Evolutionary conservation across 2,888 invertebrate species (phyloP).

Genomic region (Napeogenes inachia): DNA sequence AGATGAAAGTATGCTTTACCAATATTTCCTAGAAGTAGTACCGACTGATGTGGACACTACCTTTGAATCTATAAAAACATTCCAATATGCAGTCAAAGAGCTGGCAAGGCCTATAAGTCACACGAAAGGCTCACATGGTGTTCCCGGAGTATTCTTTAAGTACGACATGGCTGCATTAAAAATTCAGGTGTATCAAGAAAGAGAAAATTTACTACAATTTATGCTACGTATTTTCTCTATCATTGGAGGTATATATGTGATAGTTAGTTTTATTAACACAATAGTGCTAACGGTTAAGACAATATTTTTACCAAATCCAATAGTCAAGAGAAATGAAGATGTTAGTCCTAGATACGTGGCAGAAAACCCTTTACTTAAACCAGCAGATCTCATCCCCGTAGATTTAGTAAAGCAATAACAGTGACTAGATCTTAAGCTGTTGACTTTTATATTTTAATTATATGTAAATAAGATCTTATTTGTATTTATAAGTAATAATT

Average conservation of each 20-base stretch:
- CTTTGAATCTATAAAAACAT: conserved; percentile 85
- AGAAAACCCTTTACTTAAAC: conserved; percentile 53
- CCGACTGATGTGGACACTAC: conserved; percentile 94
- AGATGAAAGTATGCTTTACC: conserved; percentile 84
- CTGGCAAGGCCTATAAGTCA: conserved; percentile 86
- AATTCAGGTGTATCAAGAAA: conserved; percentile 87
- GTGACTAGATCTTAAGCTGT: conserved; percentile 21
- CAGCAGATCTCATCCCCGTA: conserved; percentile 57
- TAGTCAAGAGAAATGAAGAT: conserved; percentile 34
- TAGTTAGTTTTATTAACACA: conserved; percentile 79
- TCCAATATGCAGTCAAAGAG: conserved; percentile 96
- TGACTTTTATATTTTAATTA: conserved; percentile 8
- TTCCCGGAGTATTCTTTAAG: conserved; percentile 96
- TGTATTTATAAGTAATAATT: neutral
- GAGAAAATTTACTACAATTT: conserved; percentile 87
- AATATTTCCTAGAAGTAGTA: conserved; percentile 97
- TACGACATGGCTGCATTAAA: conserved; percentile 95
- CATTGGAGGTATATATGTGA: conserved; percentile 94
- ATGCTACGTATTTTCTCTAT: conserved; percentile 92
- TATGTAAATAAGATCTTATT: conserved; percentile 15
- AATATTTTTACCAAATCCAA: conserved; percentile 37
- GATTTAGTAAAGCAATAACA: conserved; percentile 62
- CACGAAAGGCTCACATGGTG: conserved; percentile 88
- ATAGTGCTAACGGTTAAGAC: conserved; percentile 52
- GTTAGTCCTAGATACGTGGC: conserved; percentile 32